Evolutionary conservation across 2,113 vertebrate species (phyloP).

Genomic region (Cyprinodon tularosa): DNA sequence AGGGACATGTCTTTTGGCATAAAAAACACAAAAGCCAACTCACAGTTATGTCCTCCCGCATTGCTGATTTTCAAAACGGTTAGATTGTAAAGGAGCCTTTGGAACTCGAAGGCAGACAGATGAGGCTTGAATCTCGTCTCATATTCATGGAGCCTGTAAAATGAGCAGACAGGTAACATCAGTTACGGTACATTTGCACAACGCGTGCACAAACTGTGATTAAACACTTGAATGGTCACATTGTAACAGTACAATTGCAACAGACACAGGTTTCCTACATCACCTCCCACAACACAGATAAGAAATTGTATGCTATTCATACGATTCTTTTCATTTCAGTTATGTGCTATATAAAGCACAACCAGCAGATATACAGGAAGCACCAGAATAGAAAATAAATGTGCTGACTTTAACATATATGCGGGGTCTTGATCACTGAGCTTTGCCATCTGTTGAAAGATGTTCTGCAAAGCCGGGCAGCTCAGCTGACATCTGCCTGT

Average conservation of each 20-base stretch:
- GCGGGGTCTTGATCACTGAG: constrained; percentile 60
- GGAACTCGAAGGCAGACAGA: constrained; percentile 83
- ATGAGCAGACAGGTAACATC: constrained; percentile 19
- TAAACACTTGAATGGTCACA: not conserved
- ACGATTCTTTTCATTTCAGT: not conserved
- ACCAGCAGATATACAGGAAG: not conserved
- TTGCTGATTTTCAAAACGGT: constrained; percentile 78
- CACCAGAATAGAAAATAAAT: constrained; percentile 23
- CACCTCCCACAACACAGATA: not conserved
- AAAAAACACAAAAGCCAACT: constrained; percentile 55
- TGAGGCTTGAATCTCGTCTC: constrained; percentile 69
- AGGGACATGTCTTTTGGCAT: not conserved
- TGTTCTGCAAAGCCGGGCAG: constrained; percentile 40
- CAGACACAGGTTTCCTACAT: constrained; percentile 1
- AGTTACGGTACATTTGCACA: constrained; percentile 6
- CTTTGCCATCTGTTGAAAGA: constrained; percentile 58
- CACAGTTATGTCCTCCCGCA: constrained; percentile 71
- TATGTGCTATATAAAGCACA: constrained; percentile 15
- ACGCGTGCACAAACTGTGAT: constrained; percentile 3
- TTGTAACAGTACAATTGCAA: not conserved
- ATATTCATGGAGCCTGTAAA: constrained; percentile 84
- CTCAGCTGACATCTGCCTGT: constrained; percentile 60
- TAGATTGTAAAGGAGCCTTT: constrained; percentile 86
- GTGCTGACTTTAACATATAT: constrained; percentile 59
- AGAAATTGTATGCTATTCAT: not conserved